A percentile compares a stretch with the other conserved stretches of the same genome.
Evolutionary conservation across 1,140 invertebrate genomes (phyloP).

Genomic region (Tetragnatha versicolor): DNA sequence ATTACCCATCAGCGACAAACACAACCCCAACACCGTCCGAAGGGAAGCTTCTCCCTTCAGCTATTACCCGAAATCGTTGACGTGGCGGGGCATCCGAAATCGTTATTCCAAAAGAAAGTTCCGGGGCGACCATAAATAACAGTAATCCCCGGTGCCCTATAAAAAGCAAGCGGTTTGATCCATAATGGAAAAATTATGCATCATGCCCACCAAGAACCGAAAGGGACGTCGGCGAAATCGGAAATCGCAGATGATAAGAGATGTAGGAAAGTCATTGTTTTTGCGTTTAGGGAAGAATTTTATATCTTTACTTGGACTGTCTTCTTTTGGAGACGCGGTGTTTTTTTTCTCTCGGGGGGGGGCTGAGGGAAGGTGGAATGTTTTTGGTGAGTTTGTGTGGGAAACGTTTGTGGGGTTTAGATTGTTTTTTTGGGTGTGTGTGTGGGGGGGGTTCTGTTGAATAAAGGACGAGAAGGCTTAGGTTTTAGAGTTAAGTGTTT

Average conservation of each 20-base stretch:
- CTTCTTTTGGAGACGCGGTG: not conserved
- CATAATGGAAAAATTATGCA: constrained; percentile 51
- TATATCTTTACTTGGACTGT: not conserved
- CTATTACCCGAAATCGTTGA: no score
- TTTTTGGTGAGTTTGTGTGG: no score
- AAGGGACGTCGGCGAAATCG: not conserved
- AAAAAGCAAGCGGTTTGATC: constrained; percentile 19
- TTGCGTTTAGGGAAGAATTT: constrained; percentile 5
- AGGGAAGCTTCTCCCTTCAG: no score
- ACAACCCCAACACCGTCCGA: no score
- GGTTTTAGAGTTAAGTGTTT: no score
- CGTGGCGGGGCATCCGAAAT: not conserved
- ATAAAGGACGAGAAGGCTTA: no score
- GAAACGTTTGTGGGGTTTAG: no score
- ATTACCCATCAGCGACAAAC: no score
- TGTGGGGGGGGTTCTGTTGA: no score
- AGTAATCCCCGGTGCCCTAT: constrained; percentile 19
- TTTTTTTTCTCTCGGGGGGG: no score
- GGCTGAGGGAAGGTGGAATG: no score
- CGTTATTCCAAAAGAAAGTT: not conserved
- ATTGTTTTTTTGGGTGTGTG: no score
- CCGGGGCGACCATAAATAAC: constrained; percentile 18
- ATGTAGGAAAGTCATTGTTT: constrained; percentile 32
- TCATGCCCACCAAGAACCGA: not conserved
- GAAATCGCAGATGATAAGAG: not conserved